phyloP scores from a whole-genome alignment of 1,140 invertebrate species.

The Drosophila mayri region DNA sequence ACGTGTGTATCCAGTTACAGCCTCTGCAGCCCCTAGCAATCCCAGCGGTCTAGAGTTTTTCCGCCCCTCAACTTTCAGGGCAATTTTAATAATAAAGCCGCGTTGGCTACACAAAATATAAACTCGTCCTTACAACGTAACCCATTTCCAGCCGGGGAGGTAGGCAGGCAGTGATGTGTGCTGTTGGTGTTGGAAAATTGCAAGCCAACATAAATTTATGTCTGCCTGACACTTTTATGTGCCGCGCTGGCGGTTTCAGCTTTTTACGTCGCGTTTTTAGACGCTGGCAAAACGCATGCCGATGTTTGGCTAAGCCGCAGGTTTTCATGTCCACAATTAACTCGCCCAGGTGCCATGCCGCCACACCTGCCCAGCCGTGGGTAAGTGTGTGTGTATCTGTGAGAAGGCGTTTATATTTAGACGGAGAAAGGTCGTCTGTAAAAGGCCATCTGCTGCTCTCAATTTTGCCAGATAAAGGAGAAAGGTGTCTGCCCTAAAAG shows the following conservation, averaged over 20 bases:
- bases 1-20: conserved; percentile 33
- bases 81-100: conserved; percentile 60
- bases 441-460: conserved; percentile 64
- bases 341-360: conserved; percentile 38
- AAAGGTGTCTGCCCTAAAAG: conserved; percentile 41
- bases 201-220: conserved; percentile 76
- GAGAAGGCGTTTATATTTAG: conserved; percentile 59
- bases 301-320: conserved; percentile 59
- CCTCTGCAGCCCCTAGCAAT: conserved; percentile 14
- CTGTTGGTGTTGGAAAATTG: conserved; percentile 42
- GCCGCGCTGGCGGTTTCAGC: conserved; percentile 60
- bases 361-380: conserved; percentile 28
- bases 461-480: conserved; percentile 17
- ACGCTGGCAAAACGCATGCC: conserved; percentile 48
- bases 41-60: conserved; percentile 34
- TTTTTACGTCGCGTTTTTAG: conserved; percentile 61
- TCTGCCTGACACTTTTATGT: conserved; percentile 73
- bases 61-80: conserved; percentile 29
- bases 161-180: conserved; percentile 29
- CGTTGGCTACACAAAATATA: conserved; percentile 36
- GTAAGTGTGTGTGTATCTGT: conserved; percentile 4
- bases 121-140: conserved; percentile 32
- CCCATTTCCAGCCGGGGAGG: conserved; percentile 9
- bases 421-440: conserved; percentile 59
- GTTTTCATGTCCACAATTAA: conserved; percentile 66